phyloP scores from a whole-genome alignment of 2,888 invertebrate genomes.

The Xylota sylvarum region DNA sequence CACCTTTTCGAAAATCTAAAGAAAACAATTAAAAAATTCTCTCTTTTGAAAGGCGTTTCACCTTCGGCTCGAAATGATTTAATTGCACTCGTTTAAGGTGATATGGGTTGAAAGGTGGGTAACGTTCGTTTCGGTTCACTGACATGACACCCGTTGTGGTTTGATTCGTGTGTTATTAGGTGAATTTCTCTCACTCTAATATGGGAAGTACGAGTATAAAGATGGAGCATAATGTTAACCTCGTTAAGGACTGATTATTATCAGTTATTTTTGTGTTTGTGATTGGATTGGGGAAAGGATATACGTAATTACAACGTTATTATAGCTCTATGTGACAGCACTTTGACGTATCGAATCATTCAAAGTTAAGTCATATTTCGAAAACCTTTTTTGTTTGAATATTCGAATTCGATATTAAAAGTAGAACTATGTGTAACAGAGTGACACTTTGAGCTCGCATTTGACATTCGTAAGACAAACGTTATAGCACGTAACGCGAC shows the following conservation, averaged over 20 bases:
- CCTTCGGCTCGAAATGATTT: conserved; percentile 65
- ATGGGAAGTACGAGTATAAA: background rate
- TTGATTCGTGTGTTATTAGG: conserved; percentile 9
- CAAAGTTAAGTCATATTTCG: background rate
- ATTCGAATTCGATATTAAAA: no score
- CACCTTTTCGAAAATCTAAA: conserved; percentile 12
- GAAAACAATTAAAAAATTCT: conserved; percentile 53
- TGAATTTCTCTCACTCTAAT: background rate
- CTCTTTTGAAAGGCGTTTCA: conserved; percentile 57
- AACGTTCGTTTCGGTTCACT: conserved; percentile 66
- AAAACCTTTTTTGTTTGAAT: no score
- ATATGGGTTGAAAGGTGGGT: conserved; percentile 70
- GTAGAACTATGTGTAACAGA: no score
- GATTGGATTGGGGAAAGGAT: background rate
- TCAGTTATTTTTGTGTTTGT: background rate
- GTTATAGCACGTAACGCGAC: no score
- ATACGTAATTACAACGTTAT: background rate
- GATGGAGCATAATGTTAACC: conserved; percentile 6
- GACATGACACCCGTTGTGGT: conserved; percentile 51
- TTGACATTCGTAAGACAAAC: no score
- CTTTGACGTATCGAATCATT: background rate
- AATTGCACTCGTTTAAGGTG: conserved; percentile 70
- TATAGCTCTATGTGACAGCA: background rate
- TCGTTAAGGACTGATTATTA: conserved; percentile 20
- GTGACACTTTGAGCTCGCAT: no score